These are phyloP conservation scores for Tichodroma muraria DNA, from an alignment of 2,113 vertebrate genomes.

Conservation along the genomic window DNA sequence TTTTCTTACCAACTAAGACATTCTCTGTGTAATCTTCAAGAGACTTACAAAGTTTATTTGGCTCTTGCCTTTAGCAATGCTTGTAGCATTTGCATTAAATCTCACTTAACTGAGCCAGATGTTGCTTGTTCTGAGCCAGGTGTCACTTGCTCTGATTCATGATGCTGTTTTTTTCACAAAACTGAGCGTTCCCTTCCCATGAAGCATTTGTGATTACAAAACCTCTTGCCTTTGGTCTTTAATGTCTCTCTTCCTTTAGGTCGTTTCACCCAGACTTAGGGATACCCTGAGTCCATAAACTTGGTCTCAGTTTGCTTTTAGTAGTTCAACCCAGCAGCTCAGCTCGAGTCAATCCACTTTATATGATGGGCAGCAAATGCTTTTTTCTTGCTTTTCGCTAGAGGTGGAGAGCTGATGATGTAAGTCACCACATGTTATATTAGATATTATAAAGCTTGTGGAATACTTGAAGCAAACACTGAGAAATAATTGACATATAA, in stretches of 20 bases:
- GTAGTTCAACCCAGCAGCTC: neutral
- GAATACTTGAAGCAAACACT: neutral
- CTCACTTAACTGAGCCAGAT: neutral
- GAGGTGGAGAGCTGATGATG: neutral
- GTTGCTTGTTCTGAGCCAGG: neutral
- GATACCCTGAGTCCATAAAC: neutral
- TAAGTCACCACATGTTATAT: neutral
- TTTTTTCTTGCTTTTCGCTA: neutral
- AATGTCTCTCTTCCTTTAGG: neutral
- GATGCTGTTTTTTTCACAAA: neutral
- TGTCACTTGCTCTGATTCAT: neutral
- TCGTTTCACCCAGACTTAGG: neutral
- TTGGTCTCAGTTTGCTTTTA: neutral
- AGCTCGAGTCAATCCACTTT: neutral
- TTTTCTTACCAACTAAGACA: neutral
- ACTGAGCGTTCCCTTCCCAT: neutral
- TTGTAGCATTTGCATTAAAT: neutral
- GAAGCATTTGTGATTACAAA: neutral
- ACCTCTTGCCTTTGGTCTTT: neutral
- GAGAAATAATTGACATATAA: neutral
- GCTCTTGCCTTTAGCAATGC: neutral
- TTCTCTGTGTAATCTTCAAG: neutral
- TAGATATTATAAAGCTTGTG: neutral
- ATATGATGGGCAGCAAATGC: neutral
- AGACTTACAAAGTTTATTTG: neutral